phyloP scores from a whole-genome alignment of 2,888 invertebrate genomes.

The Dryobotodes eremita region DNA sequence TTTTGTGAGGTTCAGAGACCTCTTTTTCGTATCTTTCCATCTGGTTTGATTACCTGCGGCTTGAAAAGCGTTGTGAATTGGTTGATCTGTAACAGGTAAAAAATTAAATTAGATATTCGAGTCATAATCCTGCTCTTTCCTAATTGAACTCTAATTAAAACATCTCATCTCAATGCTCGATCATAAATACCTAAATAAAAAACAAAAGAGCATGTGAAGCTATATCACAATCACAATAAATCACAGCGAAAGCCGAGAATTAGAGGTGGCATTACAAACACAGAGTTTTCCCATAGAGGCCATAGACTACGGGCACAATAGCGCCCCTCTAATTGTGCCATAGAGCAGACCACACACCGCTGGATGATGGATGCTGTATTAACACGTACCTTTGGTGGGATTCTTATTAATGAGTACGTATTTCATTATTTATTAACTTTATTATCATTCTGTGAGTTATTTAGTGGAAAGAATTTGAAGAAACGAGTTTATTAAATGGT shows the following conservation, averaged over 20 bases:
- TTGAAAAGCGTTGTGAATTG: not conserved
- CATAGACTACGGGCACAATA: constrained; percentile 66
- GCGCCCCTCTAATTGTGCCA: constrained; percentile 67
- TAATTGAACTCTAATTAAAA: constrained; percentile 48
- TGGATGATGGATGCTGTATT: constrained; percentile 73
- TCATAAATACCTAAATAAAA: constrained; percentile 21
- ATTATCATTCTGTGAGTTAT: constrained; percentile 42
- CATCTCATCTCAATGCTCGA: constrained; percentile 9
- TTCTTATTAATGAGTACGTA: constrained; percentile 61
- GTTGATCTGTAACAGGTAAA: not conserved
- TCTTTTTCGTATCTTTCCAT: too few species aligned
- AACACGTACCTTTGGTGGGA: constrained; percentile 65
- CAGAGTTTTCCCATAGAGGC: constrained; percentile 68
- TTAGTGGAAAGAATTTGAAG: constrained; percentile 9
- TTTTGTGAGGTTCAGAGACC: too few species aligned
- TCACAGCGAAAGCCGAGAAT: constrained; percentile 67
- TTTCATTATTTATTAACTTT: constrained; percentile 54
- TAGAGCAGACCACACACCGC: constrained; percentile 74
- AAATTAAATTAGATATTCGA: not conserved
- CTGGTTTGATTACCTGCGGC: too few species aligned
- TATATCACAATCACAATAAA: constrained; percentile 62
- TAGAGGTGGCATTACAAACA: constrained; percentile 67
- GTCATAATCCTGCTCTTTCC: not conserved
- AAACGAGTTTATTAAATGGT: constrained; percentile 37
- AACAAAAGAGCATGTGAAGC: constrained; percentile 46